Percentiles rank a stretch among this genome's conserved stretches.
phyloP scores from a whole-genome alignment of 2,888 invertebrate genomes.

The Argyra leucocephala region DNA sequence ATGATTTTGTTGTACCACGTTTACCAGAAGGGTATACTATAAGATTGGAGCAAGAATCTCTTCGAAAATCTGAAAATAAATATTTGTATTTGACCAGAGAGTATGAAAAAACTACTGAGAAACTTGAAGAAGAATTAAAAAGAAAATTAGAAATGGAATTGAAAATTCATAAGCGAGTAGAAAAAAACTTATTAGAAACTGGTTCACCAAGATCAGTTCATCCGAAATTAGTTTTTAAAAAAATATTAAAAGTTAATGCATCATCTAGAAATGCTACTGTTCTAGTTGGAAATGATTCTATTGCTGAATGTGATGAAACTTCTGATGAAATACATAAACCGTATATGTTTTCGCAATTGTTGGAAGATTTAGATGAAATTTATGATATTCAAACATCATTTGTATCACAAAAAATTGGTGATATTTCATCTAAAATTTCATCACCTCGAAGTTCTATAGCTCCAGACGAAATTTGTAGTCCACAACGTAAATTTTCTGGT shows the following conservation, averaged over 20 bases:
- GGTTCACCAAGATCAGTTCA: constrained; percentile 36
- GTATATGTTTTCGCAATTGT: constrained; percentile 27
- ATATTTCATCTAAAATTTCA: constrained; percentile 34
- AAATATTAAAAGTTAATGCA: constrained; percentile 32
- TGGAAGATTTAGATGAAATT: constrained; percentile 21
- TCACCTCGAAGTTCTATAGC: constrained; percentile 20
- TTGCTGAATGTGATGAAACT: constrained; percentile 7
- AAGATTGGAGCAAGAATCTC: constrained; percentile 27
- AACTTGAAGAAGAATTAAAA: neutral
- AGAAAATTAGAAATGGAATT: neutral
- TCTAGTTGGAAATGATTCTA: constrained; percentile 7
- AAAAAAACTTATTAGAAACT: constrained; percentile 32
- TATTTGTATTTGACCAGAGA: constrained; percentile 7
- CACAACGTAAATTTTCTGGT: constrained; percentile 22
- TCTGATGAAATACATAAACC: neutral
- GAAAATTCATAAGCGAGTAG: constrained; percentile 26
- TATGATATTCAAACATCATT: neutral
- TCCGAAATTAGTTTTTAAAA: constrained; percentile 33
- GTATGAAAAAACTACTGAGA: neutral
- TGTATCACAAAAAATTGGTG: constrained; percentile 8
- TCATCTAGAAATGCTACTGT: neutral
- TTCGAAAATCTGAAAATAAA: constrained; percentile 15
- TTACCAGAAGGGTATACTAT: constrained; percentile 40
- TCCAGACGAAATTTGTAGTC: constrained; percentile 16
- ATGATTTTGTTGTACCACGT: constrained; percentile 39